Evolutionary conservation across 2,888 invertebrate genomes (phyloP), one percentile per base, ranked within the genome.

Genomic region (Acrobasis consociella): DNA sequence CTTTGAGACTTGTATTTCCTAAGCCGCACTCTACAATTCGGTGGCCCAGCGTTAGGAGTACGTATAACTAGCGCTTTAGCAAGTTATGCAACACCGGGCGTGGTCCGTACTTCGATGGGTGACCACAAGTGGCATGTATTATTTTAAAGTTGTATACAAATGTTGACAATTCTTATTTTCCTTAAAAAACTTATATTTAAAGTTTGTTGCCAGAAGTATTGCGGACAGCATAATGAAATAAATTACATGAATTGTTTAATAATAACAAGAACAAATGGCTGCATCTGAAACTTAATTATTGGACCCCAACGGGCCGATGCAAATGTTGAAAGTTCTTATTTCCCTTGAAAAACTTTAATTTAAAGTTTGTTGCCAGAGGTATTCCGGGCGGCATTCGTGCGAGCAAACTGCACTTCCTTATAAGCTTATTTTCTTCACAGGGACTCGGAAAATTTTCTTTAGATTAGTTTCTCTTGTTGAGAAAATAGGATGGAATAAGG

Each of bases 401-500:
- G 84, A 82, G 87, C 80, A 85, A 91, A 88, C 86, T 91, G 87
- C 89, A 88, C 81, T 87, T 87, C 86, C 91, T 86, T 90, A 87
- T 89, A 86, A 91, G 90, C 87, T 91, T 88, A 91, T 91, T 91
- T 91, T 91, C 85, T 86, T 88, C 82, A 79, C 78, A 78, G 85
- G 77, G 85, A 85, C 89, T 86, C 86, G 89, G n/a, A 91, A 91
- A 91, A 90, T 89, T 91, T 91, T 89, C 89, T 91, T 91, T 90
- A 91, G 89, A 91, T 91, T 91, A 92, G 91, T 91, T 92, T 90
- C 86, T 87, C 89, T 90, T 91, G 90, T 91, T 90, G 89, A 78
- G 86, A 78, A 86, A 91, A 91, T 87, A 89, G 82, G 80, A 85
- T 77, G 81, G 86, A 81, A 83, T 82, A 86, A 83, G 81, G 82